Evolutionary conservation across 30 jellyfish, hydroid and myxozoan genomes (phyloP), one percentile per base, ranked within the genome.

Genomic region (Rhopilema esculentum): DNA sequence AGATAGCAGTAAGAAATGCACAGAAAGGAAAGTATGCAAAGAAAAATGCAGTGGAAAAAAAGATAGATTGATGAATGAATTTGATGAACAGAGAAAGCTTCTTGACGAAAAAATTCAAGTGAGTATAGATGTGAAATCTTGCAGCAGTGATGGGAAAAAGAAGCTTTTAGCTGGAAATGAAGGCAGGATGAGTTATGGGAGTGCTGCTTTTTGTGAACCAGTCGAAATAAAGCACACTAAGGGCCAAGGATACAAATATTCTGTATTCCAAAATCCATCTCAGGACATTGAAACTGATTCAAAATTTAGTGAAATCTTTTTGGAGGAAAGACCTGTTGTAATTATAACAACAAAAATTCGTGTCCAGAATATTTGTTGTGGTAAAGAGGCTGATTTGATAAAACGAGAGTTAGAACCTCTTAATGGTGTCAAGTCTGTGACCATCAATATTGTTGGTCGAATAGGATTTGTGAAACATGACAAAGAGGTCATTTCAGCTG

Each of bases 361-460:
- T 16, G 85, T 87, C 23, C 98, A 92, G 66, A 92, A 92, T 69
- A 74, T 92, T 26, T 92, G 98, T 73, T 92, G 98, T 74, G 98
- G 96, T 19, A 92, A 92, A 82, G 98, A 92, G 79, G 98, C 97
- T 1, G 92, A 74, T 21, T 22, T 92, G 72, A 74, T 92, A 82
- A 88, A 87, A 26, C 80, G 80, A 0, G 92, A 87, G 40, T 53
- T 92, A 27, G 86, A 66, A 20, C 93, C 89, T 57, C 72, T 80
- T 0, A 57, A 61, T 40, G 98, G 98, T 6, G 52, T 92, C 32
- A 64, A 32, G 63, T 61, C 91, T 25, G 97, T 92, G 6, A 57
- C 91, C n/a, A 91, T 92, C 52, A 92, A 92, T 52, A 69, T 92
- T 31, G 92, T 92, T 22, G 97, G 98, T 33, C 97, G 98, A 9